A percentile compares a stretch with the other conserved stretches of the same genome.
phyloP scores from a whole-genome alignment of 2,113 vertebrate species.

The Lophotis ruficrista region DNA sequence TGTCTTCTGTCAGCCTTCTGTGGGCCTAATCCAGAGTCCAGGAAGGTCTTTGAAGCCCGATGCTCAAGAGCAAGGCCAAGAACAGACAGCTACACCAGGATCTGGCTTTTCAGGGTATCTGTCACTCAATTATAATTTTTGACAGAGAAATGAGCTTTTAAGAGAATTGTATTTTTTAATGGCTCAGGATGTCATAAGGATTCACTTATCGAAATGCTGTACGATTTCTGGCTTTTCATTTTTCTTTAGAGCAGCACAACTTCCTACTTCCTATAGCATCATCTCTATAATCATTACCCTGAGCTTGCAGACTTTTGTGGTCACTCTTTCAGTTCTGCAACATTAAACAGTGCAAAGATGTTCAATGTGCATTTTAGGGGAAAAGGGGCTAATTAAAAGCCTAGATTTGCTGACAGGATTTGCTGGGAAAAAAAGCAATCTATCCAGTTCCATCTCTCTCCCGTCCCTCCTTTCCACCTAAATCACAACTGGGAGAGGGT shows the following conservation, averaged over 20 bases:
- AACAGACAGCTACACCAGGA: not conserved
- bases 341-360: not conserved
- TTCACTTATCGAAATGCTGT: not conserved
- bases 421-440: not conserved
- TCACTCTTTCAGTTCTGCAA: not conserved
- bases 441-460: not conserved
- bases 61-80: not conserved
- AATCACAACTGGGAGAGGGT: not conserved
- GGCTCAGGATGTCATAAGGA: not conserved
- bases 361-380: not conserved
- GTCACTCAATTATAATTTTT: not conserved
- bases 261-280: not conserved
- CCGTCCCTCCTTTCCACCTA: not conserved
- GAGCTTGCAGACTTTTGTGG: not conserved
- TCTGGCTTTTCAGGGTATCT: not conserved
- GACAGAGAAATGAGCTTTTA: not conserved
- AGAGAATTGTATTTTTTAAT: not conserved
- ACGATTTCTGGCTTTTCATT: not conserved
- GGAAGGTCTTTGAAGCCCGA: not conserved
- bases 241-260: not conserved
- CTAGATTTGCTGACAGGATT: not conserved
- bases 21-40: not conserved
- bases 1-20: not conserved
- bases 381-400: not conserved
- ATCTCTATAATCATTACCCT: not conserved